phyloP scores from a whole-genome alignment of 1,140 invertebrate species.

The Neotoxoptera formosana region DNA sequence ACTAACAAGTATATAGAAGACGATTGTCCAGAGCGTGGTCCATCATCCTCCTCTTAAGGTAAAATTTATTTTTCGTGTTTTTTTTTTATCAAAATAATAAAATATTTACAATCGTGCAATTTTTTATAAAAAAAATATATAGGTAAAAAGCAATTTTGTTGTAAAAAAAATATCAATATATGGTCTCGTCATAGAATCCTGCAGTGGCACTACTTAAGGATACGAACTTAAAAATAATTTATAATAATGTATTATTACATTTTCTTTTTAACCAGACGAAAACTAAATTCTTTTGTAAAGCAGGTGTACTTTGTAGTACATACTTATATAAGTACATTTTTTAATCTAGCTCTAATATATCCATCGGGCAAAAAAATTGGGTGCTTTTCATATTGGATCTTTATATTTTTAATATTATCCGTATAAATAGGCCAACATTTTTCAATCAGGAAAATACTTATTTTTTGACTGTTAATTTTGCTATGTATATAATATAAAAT shows the following conservation, averaged over 20 bases:
- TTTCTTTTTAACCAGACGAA: too few relatives aligned
- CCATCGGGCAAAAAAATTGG: not conserved
- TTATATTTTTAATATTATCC: not conserved
- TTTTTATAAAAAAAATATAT: not conserved
- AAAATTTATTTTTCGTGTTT: not conserved
- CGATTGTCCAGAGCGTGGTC: not conserved
- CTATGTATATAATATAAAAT: not conserved
- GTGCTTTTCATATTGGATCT: not conserved
- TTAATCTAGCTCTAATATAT: not conserved
- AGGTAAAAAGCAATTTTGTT: not conserved
- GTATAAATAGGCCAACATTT: not conserved
- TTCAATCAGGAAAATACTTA: not conserved
- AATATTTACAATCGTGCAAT: not conserved
- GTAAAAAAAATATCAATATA: not conserved
- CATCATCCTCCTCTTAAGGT: not conserved
- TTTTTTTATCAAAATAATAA: not conserved
- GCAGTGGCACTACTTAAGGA: not conserved
- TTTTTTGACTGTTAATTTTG: not conserved
- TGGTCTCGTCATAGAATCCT: not conserved
- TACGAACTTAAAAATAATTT: not conserved
- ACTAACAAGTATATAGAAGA: not conserved
- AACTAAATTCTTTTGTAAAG: too few relatives aligned
- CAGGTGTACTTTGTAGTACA: too few relatives aligned
- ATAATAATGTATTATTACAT: not conserved
- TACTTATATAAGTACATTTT: not conserved